Percentiles rank a stretch among this genome's conserved stretches.
These are phyloP conservation scores for Mus pahari DNA, from an alignment of 2,113 vertebrate species.

Conservation along the genomic window DNA sequence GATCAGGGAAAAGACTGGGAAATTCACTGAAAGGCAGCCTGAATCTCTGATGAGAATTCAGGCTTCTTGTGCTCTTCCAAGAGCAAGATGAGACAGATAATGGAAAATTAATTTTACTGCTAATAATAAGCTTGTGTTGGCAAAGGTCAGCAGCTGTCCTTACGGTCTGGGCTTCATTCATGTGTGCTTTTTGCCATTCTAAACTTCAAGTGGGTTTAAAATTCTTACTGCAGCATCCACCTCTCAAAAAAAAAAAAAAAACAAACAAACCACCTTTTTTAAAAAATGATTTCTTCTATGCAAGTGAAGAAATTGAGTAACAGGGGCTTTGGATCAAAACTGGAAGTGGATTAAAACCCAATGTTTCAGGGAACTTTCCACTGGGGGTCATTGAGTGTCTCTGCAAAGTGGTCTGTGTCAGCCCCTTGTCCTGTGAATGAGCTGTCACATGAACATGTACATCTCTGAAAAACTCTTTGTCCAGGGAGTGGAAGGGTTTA, in stretches of 20 bases:
- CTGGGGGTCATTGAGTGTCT: neutral
- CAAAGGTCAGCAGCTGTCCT: constrained; percentile 57
- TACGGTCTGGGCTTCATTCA: constrained; percentile 63
- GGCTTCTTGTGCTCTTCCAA: constrained; percentile 72
- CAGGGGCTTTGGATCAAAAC: constrained; percentile 23
- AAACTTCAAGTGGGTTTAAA: constrained; percentile 68
- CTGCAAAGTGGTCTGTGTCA: neutral
- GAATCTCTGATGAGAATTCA: constrained; percentile 65
- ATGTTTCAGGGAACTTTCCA: neutral
- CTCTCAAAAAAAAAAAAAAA: neutral
- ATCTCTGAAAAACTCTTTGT: neutral
- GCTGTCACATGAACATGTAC: neutral
- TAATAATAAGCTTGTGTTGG: constrained; percentile 75
- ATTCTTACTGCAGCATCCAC: constrained; percentile 41
- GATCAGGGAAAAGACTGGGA: constrained; percentile 50
- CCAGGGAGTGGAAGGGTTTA: neutral
- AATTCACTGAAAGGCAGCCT: constrained; percentile 57
- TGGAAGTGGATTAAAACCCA: constrained; percentile 17
- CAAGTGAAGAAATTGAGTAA: constrained; percentile 35
- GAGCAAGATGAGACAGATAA: constrained; percentile 76
- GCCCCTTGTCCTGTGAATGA: neutral
- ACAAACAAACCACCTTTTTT: no score
- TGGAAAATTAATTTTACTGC: constrained; percentile 81
- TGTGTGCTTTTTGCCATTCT: constrained; percentile 62
- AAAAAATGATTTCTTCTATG: constrained; percentile 54